Conservation (phyloP, 2,797 vertebrate genomes). For the Masticophis lateralis region DNA sequence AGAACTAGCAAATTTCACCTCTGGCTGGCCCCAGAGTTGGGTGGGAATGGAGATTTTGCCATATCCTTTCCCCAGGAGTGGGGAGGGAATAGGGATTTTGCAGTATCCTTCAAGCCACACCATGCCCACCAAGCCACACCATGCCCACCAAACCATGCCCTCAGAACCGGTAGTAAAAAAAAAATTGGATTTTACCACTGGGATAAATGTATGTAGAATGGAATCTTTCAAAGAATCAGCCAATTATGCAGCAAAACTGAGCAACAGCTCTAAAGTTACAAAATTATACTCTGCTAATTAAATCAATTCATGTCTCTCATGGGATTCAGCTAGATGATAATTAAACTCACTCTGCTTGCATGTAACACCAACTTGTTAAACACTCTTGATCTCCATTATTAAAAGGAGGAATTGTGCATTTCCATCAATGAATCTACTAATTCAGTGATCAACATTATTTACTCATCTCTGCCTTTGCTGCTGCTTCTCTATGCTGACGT, state of each 20-base stretch:
- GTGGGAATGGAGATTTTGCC: too few relatives aligned
- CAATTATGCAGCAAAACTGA: conserved; percentile 51
- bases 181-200: too few relatives aligned
- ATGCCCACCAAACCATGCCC: too few relatives aligned
- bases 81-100: too few relatives aligned
- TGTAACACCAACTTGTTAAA: conserved; percentile 21
- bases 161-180: too few relatives aligned
- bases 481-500: background rate
- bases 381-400: conserved; percentile 21
- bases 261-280: conserved; percentile 53
- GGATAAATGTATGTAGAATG: conserved; percentile 14
- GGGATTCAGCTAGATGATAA: conserved; percentile 50
- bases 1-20: too few relatives aligned
- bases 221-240: conserved; percentile 38
- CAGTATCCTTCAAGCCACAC: too few relatives aligned
- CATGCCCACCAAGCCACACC: too few relatives aligned
- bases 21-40: too few relatives aligned
- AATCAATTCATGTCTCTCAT: conserved; percentile 53
- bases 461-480: background rate
- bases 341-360: conserved; percentile 34
- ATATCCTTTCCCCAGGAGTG: too few relatives aligned
- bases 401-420: background rate
- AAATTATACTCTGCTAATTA: conserved; percentile 55
- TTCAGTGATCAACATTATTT: rapidly evolving
- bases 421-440: background rate